Evolutionary conservation across 2,113 vertebrate genomes (phyloP), one percentile per base, ranked within the genome.

Genomic region (Rhabdornis inornatus): DNA sequence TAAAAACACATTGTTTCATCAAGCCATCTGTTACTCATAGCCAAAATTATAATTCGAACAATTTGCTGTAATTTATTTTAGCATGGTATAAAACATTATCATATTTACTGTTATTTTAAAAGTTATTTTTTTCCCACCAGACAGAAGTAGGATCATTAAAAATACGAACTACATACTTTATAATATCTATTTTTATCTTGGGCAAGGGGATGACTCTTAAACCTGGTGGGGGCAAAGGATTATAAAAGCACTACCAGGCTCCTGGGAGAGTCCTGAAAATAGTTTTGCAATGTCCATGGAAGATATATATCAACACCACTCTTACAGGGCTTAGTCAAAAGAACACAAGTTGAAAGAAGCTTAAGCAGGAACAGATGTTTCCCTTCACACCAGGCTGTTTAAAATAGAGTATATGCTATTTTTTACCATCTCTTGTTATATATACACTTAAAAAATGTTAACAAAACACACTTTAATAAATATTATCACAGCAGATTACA

Each of bases 311-410:
- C 96, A 97, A 96, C 92, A 96, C 69, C 79, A 87, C 89, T 82
- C 82, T 95, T 94, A 94, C 74, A 91, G 61, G 84, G 87, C n/a
- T 88, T 83, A 95, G 87, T 95, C 94, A 84, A 95, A 97, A 96
- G 95, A 94, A 96, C 83, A 17, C 56, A 91, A 95, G 93, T 80
- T 92, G 95, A 92, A 95, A 93, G 97, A 96, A 95, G 91, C 87
- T 94, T 97, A 97, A 97, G 66, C 89, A 95, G 76, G 87, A 98
- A 94, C 98, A 98, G 98, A 98, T 98, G 97, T 97, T 97, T 94
- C 88, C 89, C 92, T 98, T 98, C 94, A 97, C 94, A 97, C 97
- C 92, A 96, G 42, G 30, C 92, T 95, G 96, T 95, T 94, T 92
- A 90, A 96, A 96, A 97, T 93, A 96, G 60, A 94, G 87, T 53